phyloP scores from a whole-genome alignment of 2,797 vertebrate species.

The Phoxinus dragarum region DNA sequence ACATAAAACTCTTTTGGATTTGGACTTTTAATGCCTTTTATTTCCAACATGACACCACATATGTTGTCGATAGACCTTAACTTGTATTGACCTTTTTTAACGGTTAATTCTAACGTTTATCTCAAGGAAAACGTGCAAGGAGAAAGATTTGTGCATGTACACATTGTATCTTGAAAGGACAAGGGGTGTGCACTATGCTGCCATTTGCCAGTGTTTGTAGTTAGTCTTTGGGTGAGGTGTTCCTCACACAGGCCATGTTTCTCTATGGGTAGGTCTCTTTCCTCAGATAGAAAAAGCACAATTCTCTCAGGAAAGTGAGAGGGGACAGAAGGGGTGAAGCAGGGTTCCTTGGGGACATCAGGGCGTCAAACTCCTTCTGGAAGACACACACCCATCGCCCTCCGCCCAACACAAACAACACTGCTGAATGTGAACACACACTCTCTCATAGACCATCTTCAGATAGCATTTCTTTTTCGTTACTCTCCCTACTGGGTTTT shows the following conservation, averaged over 20 bases:
- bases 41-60: not conserved
- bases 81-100: conserved; percentile 3
- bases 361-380: conserved; percentile 70
- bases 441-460: conserved; percentile 69
- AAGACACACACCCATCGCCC: conserved; percentile 65
- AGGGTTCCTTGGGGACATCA: conserved; percentile 70
- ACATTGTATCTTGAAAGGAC: conserved; percentile 42
- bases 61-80: not conserved
- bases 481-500: conserved; percentile 69
- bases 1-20: not conserved
- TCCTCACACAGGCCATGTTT: conserved; percentile 73
- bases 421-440: conserved; percentile 44
- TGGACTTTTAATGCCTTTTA: not conserved
- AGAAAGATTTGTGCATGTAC: conserved; percentile 27
- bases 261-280: conserved; percentile 81
- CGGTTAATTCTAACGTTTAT: conserved; percentile 17
- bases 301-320: conserved; percentile 83
- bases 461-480: conserved; percentile 76
- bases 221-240: conserved; percentile 62
- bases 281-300: conserved; percentile 86
- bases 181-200: conserved; percentile 35
- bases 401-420: conserved; percentile 80
- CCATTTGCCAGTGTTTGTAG: conserved; percentile 56
- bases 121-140: conserved; percentile 13
- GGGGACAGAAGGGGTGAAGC: conserved; percentile 76